Evolutionary conservation across 2,113 vertebrate species (phyloP).

Genomic region (Ciconia stormi): DNA sequence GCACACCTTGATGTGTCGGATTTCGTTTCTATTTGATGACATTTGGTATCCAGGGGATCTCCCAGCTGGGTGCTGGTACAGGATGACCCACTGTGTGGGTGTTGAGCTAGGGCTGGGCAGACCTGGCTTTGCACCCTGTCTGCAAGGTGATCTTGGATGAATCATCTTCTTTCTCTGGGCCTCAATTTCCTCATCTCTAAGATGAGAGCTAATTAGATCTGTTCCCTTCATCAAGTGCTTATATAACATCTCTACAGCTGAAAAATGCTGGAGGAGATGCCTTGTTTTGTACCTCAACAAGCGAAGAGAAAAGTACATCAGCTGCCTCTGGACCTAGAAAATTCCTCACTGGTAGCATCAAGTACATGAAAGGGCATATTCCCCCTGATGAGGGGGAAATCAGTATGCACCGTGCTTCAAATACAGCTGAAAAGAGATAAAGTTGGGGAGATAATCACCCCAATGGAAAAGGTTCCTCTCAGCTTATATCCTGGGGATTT

Average conservation of each 20-base stretch:
- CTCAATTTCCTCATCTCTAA: background rate
- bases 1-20: background rate
- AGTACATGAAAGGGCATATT: background rate
- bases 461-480: background rate
- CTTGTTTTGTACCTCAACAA: background rate
- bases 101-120: background rate
- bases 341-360: background rate
- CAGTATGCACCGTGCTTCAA: background rate
- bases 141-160: background rate
- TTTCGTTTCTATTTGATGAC: background rate
- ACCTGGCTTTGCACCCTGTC: background rate
- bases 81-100: background rate
- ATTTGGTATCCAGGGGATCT: background rate
- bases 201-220: background rate
- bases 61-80: background rate
- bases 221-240: background rate
- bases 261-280: conserved; percentile 24
- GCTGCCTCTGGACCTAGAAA: background rate
- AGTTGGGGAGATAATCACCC: background rate
- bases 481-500: background rate
- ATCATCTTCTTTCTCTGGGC: background rate
- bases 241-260: background rate
- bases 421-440: background rate
- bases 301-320: background rate
- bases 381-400: background rate